Conservation (phyloP, 1,140 invertebrate genomes). For the Drosophila ercepeae region DNA sequence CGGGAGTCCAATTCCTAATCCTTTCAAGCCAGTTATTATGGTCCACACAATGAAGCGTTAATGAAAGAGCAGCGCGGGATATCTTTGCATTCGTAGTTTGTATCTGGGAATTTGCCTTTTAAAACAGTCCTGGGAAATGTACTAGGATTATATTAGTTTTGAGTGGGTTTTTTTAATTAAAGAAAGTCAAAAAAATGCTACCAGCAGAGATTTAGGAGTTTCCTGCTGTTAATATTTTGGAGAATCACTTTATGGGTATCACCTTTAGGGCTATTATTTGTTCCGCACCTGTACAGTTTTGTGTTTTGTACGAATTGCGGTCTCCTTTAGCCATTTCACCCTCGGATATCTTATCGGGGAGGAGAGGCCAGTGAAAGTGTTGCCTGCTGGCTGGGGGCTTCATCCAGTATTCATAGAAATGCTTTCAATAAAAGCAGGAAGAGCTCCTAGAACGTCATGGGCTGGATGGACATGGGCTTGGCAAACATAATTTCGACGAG, state of each 20-base stretch:
- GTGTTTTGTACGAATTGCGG: constrained; percentile 32
- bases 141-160: background rate
- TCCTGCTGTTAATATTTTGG: background rate
- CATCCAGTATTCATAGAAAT: constrained; percentile 72
- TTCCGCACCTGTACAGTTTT: constrained; percentile 28
- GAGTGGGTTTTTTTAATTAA: background rate
- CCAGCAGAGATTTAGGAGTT: background rate
- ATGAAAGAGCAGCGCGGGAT: constrained; percentile 45
- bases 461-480: constrained; percentile 21
- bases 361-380: constrained; percentile 67
- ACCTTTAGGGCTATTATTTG: constrained; percentile 5
- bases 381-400: constrained; percentile 39
- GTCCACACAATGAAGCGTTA: constrained; percentile 50
- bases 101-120: background rate
- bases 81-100: constrained; percentile 15
- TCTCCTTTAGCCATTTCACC: constrained; percentile 14
- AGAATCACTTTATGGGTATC: background rate
- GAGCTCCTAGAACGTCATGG: constrained; percentile 17
- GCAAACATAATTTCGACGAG: constrained; percentile 62
- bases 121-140: background rate
- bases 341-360: background rate
- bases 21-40: constrained; percentile 43
- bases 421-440: constrained; percentile 52
- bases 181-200: too few species aligned
- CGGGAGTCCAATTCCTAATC: constrained; percentile 35